Evolutionary conservation across 2,888 invertebrate species (phyloP).

Genomic region (Agrilus biguttatus): DNA sequence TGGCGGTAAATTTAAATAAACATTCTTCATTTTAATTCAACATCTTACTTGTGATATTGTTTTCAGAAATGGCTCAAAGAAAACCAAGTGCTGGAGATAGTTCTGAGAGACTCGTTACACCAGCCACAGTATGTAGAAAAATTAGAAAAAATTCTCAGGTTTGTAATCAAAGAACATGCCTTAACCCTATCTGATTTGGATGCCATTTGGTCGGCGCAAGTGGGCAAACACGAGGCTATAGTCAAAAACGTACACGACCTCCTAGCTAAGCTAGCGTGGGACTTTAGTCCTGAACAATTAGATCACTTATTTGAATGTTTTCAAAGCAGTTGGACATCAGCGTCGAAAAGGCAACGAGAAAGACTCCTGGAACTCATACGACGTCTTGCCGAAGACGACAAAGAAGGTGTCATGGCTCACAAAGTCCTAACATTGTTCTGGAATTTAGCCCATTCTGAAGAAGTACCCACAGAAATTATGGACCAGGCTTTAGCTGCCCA

Average conservation of each 20-base stretch:
- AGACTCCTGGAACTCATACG: constrained; percentile 88
- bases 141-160: constrained; percentile 90
- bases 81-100: constrained; percentile 88
- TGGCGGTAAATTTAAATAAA: constrained; percentile 58
- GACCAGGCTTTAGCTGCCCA: constrained; percentile 92
- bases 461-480: constrained; percentile 93
- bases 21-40: neutral
- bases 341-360: constrained; percentile 90
- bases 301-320: constrained; percentile 96
- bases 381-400: constrained; percentile 92
- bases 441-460: constrained; percentile 92
- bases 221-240: constrained; percentile 95
- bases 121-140: constrained; percentile 97
- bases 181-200: constrained; percentile 83
- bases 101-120: constrained; percentile 87
- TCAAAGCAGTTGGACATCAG: constrained; percentile 86
- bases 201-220: constrained; percentile 93
- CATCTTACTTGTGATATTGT: neutral
- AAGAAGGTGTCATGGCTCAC: constrained; percentile 97
- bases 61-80: constrained; percentile 87
- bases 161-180: constrained; percentile 88
- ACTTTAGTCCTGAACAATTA: constrained; percentile 92
- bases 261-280: constrained; percentile 93
- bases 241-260: constrained; percentile 96
- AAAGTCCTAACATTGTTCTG: constrained; percentile 92